Evolutionary conservation across 2,888 invertebrate species (phyloP).

Genomic region (Sympetrum striolatum): DNA sequence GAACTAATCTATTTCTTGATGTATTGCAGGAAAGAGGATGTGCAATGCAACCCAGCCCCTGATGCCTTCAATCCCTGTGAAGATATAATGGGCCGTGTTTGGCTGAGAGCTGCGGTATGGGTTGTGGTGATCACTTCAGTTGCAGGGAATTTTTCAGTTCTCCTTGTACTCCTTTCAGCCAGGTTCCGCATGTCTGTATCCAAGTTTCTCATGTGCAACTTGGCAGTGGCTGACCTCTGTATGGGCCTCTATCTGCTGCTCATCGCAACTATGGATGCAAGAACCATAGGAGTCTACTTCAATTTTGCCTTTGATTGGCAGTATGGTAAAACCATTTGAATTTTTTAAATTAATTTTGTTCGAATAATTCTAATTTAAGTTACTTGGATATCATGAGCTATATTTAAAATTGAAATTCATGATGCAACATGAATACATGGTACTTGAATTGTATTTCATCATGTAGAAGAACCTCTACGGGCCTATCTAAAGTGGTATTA

Average conservation of each 20-base stretch:
- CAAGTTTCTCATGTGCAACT: constrained; percentile 78
- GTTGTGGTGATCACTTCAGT: constrained; percentile 82
- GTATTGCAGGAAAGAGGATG: constrained; percentile 57
- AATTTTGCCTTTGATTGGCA: constrained; percentile 93
- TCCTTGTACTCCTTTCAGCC: constrained; percentile 75
- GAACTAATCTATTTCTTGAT: not conserved
- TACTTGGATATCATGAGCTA: not conserved
- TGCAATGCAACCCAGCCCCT: constrained; percentile 72
- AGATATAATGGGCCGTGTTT: constrained; percentile 84
- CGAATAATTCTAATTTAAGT: not conserved
- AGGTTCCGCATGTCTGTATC: constrained; percentile 63
- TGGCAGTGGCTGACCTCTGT: constrained; percentile 88
- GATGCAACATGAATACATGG: too few relatives aligned
- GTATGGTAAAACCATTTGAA: constrained; percentile 62
- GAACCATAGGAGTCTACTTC: constrained; percentile 86
- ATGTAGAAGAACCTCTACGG: too few relatives aligned
- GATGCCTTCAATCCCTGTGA: constrained; percentile 88
- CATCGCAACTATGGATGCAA: constrained; percentile 82
- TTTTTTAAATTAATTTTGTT: not conserved
- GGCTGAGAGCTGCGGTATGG: constrained; percentile 85
- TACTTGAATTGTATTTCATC: too few relatives aligned
- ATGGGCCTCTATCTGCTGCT: constrained; percentile 85
- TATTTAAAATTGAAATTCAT: too few relatives aligned
- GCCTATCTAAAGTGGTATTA: too few relatives aligned
- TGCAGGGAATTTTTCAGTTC: constrained; percentile 82